Percentiles rank a stretch among this genome's conserved stretches.
phyloP scores from a whole-genome alignment of 2,888 invertebrate genomes.

The Netelia virgata region DNA sequence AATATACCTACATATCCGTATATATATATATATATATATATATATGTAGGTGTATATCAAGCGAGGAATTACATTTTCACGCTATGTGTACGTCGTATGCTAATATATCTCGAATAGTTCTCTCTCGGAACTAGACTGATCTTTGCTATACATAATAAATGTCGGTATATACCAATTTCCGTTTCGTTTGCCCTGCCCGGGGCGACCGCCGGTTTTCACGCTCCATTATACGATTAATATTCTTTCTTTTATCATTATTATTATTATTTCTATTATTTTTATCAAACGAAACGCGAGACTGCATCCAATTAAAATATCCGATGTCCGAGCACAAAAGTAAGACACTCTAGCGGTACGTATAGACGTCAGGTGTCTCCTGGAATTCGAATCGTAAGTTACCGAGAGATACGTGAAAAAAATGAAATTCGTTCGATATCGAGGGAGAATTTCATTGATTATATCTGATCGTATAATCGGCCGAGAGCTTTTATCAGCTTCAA shows the following conservation, averaged over 20 bases:
- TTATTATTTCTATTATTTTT: background rate
- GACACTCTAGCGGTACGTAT: slow-evolving; percentile 7
- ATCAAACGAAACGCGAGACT: slow-evolving; percentile 9
- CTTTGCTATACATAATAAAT: slow-evolving; percentile 45
- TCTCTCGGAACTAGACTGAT: slow-evolving; percentile 49
- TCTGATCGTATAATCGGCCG: background rate
- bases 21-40: slow-evolving; percentile 1
- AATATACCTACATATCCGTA: background rate
- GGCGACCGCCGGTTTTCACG: slow-evolving; percentile 51
- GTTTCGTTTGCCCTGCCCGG: slow-evolving; percentile 55
- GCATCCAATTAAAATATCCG: slow-evolving; percentile 35
- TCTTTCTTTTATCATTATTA: slow-evolving; percentile 14
- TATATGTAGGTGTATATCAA: slow-evolving; percentile 24
- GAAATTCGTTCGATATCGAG: background rate
- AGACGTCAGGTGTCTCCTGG: slow-evolving; percentile 10
- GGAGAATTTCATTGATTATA: background rate
- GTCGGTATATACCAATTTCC: slow-evolving; percentile 60
- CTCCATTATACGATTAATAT: slow-evolving; percentile 37
- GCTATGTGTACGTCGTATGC: slow-evolving; percentile 55
- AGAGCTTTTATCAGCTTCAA: background rate
- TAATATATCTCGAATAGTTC: slow-evolving; percentile 52
- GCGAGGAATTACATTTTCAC: slow-evolving; percentile 62
- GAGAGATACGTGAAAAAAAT: background rate
- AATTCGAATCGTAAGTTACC: background rate
- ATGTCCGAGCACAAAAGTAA: slow-evolving; percentile 23